Percentiles rank a stretch among this genome's conserved stretches.
phyloP scores from a whole-genome alignment of 2,888 invertebrate species.

The Doris montereyensis region DNA sequence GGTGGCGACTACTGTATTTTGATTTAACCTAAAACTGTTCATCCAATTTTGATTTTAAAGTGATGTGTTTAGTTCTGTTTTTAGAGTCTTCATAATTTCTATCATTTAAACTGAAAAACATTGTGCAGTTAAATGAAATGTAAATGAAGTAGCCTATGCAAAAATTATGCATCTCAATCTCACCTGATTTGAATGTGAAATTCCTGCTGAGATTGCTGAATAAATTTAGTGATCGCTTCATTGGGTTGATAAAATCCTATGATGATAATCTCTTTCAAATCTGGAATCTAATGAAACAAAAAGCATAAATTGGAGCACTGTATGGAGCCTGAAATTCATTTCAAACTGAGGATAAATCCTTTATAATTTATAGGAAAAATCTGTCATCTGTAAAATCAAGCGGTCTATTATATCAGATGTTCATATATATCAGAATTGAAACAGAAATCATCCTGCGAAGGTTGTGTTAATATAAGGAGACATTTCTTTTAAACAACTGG shows the following conservation, averaged over 20 bases:
- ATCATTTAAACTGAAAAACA: too few relatives aligned
- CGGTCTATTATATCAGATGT: neutral
- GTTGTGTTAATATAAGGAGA: too few relatives aligned
- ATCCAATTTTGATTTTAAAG: too few relatives aligned
- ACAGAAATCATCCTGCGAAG: too few relatives aligned
- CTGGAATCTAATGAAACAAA: slow-evolving; percentile 78
- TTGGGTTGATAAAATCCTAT: slow-evolving; percentile 92
- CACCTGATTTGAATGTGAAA: slow-evolving; percentile 87
- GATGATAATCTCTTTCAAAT: slow-evolving; percentile 90
- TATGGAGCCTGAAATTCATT: neutral
- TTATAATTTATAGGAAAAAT: neutral
- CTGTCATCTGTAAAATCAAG: neutral
- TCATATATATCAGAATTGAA: neutral
- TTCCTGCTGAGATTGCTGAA: slow-evolving; percentile 86
- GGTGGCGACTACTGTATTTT: too few relatives aligned
- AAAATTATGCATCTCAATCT: too few relatives aligned
- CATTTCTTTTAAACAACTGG: too few relatives aligned
- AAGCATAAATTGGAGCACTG: slow-evolving; percentile 9
- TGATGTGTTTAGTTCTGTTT: too few relatives aligned
- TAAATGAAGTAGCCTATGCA: too few relatives aligned
- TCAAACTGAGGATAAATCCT: neutral
- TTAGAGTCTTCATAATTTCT: too few relatives aligned
- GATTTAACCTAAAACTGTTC: too few relatives aligned
- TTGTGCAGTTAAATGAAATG: too few relatives aligned
- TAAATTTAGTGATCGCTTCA: slow-evolving; percentile 86